Evolutionary conservation across 2,113 vertebrate species (phyloP).

Genomic region (Acanthisitta chloris): DNA sequence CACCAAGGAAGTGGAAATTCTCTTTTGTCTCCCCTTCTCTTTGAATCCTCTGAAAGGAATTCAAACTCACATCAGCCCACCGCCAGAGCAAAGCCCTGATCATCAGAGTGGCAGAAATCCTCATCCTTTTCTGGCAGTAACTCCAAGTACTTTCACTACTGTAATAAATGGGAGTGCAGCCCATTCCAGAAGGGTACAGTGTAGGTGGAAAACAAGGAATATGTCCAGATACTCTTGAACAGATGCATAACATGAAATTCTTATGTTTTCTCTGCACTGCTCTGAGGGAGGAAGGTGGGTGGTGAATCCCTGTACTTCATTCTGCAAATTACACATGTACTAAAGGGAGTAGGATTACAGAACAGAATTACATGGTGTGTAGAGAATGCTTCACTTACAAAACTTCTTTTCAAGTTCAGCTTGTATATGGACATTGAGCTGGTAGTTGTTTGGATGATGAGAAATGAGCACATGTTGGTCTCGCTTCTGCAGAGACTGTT

Average conservation of each 20-base stretch:
- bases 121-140: not conserved
- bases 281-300: slow-evolving; percentile 32
- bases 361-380: not conserved
- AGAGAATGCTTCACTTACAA: not conserved
- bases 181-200: not conserved
- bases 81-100: not conserved
- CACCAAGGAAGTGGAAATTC: not conserved
- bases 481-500: not conserved
- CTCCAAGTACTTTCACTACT: not conserved
- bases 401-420: not conserved
- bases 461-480: not conserved
- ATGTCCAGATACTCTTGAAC: slow-evolving; percentile 1
- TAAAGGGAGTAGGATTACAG: not conserved
- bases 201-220: not conserved
- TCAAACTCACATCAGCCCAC: not conserved
- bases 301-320: not conserved
- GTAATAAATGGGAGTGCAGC: not conserved
- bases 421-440: not conserved
- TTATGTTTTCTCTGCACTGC: not conserved
- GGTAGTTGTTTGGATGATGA: not conserved
- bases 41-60: not conserved
- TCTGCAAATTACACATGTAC: not conserved
- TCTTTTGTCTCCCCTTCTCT: not conserved
- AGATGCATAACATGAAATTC: not conserved
- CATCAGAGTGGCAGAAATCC: not conserved